Evolutionary conservation across 2,113 vertebrate genomes (phyloP).

Genomic region (chimpanzee (Pan troglodytes)): NHGRI_mPanTro3-v2.1_pri NC_072413.2:85700001-85700500

Average conservation of each 20-base stretch:
- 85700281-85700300: background rate
- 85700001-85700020: background rate
- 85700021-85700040: background rate
- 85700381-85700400: background rate
- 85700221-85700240: background rate
- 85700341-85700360: background rate
- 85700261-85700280: background rate
- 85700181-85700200: background rate
- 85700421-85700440: background rate
- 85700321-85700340: background rate
- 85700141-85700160: background rate
- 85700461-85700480: background rate
- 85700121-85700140: background rate
- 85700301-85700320: background rate
- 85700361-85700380: background rate
- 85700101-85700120: background rate
- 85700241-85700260: background rate
- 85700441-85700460: background rate
- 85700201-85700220: background rate
- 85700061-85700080: background rate
- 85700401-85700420: background rate
- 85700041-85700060: background rate
- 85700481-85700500: background rate
- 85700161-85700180: background rate
- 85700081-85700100: background rate